Conservation (phyloP, 2,797 vertebrate species). For the Typhlichthys subterraneus region DNA sequence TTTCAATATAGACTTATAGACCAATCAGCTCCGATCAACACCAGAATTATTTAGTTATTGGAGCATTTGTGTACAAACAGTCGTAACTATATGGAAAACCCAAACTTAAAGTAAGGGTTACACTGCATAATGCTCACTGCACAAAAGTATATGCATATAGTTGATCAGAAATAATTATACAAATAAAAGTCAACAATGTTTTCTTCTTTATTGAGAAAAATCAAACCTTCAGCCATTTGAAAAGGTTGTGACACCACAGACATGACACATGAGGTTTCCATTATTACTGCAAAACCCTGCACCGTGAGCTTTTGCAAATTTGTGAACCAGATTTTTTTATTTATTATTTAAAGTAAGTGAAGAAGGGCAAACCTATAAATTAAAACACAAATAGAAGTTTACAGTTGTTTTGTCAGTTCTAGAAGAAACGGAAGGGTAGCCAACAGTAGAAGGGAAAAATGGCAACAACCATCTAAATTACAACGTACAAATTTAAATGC, state of each 20-base stretch:
- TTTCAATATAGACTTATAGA: too few species aligned
- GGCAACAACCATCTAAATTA: constrained; percentile 16
- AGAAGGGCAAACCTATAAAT: constrained; percentile 3
- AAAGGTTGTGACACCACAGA: constrained; percentile 48
- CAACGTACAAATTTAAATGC: constrained; percentile 26
- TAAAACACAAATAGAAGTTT: constrained; percentile 19
- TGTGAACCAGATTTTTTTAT: constrained; percentile 18
- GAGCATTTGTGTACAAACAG: too few species aligned
- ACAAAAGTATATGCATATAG: background rate
- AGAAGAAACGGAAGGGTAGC: background rate
- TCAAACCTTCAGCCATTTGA: constrained; percentile 53
- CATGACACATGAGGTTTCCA: constrained; percentile 53
- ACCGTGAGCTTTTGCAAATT: constrained; percentile 72
- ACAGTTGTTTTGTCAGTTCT: constrained; percentile 14
- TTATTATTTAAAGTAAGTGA: constrained; percentile 36
- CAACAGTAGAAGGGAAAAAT: constrained; percentile 10
- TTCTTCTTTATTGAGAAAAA: constrained; percentile 68
- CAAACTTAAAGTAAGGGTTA: too few species aligned
- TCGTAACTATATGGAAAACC: too few species aligned
- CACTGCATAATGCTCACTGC: too few species aligned
- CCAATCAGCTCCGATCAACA: too few species aligned
- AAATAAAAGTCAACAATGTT: constrained; percentile 32
- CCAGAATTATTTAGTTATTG: too few species aligned
- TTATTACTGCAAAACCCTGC: constrained; percentile 36
- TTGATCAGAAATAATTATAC: background rate